Evolutionary conservation across 2,797 vertebrate genomes (phyloP), one percentile per base, ranked within the genome.

Genomic region (Tragelaphus oryx): DNA sequence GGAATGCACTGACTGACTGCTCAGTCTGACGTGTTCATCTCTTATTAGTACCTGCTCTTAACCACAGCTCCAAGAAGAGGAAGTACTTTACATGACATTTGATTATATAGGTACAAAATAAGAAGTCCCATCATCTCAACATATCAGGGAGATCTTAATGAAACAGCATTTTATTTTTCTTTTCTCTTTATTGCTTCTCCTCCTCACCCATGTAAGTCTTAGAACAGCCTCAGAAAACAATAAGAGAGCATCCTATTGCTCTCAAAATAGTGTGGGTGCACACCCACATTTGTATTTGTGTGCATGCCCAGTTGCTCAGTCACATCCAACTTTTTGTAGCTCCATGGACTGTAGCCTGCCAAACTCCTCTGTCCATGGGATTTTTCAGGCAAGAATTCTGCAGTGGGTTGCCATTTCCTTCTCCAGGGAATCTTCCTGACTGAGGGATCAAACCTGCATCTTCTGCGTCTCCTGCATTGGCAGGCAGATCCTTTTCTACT

Each of bases 271-370:
- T n/a, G 30, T 30, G 4, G 24, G 22, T 46, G 1, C 1, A 1
- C 0, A 0, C 2, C 2, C 28, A 9, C 13, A 14, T 13, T 18
- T 71, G 28, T 54, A 28, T 59, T 59, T 28, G 57, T 7, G 11
- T 71, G 37, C 11, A 24, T 17, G 2, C 68, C 37, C 11, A 13
- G 11, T 41, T 24, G 22, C 11, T 41, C 65, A 71, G 22, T 41
- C 22, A 24, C 37, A 41, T 41, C 5, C 11, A 24, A 71, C 11
- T 71, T 37, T 65, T 65, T 71, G 68, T 3, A 11, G 37, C 20
- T 13, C 22, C 37, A 26, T 8, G 37, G 37, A 71, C 68, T 71
- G 22, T 71, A 41, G 22, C 11, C 37, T 30, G 10, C 68, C 20
- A 14, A 4, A 4, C 22, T 24, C 37, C 6, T 14, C 68, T 41